These are phyloP conservation scores for Tanypteryx hageni DNA, from an alignment of 2,888 invertebrate species.

Conservation along the genomic window DNA sequence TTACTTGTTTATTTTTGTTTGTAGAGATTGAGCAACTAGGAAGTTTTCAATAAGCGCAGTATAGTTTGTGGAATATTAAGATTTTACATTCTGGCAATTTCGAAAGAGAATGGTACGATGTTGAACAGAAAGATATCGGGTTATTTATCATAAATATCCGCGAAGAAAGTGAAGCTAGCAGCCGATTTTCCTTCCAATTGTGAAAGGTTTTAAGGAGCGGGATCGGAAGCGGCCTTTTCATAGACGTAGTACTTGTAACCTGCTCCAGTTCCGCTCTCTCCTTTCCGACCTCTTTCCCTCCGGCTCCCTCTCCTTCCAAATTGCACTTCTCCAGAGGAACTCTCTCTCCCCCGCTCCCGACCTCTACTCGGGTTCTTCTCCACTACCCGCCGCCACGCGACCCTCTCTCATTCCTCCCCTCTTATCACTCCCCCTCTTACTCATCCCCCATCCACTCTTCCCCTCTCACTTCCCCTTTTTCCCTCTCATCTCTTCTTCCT, in stretches of 20 bases:
- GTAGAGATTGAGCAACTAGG: too few species aligned
- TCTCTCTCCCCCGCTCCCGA: too few species aligned
- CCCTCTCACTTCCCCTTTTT: not conserved
- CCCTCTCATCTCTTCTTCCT: not conserved
- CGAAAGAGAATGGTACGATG: too few species aligned
- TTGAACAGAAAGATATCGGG: too few species aligned
- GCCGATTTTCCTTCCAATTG: not conserved
- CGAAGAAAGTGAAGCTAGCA: too few species aligned
- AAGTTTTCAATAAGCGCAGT: too few species aligned
- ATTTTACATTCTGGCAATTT: too few species aligned
- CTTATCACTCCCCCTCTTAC: not conserved
- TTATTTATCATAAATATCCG: too few species aligned
- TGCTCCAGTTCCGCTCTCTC: not conserved
- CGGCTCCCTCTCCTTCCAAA: not conserved
- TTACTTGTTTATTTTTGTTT: too few species aligned
- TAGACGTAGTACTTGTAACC: not conserved
- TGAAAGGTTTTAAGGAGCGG: not conserved
- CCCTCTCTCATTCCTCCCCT: not conserved
- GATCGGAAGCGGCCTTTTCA: not conserved
- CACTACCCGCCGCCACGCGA: not conserved
- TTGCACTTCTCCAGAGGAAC: slow-evolving; percentile 9
- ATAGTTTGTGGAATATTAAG: too few species aligned
- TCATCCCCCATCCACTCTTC: not conserved
- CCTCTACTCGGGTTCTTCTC: not conserved
- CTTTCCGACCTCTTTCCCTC: not conserved